Base-by-base conservation (phyloP, 2,888 invertebrate genomes). In the Acronicta aceris region DNA sequence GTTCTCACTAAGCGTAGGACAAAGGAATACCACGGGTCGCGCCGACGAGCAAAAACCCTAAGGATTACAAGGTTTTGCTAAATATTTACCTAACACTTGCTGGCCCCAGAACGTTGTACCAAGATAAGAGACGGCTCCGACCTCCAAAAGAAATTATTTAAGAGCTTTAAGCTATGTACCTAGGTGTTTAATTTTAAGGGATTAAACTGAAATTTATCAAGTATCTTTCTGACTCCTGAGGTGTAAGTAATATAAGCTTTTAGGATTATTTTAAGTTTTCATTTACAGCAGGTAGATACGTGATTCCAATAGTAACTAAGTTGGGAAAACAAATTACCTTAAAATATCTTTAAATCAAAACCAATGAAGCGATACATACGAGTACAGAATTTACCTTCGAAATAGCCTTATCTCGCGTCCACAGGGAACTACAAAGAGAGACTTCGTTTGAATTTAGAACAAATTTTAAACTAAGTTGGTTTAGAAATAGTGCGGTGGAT, bases 31-130 rank as follows among this genome's bases (percentile, higher is more conserved):
- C 79, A 64, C 64, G 72, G 68, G 65, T 53, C 71, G 57, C 56
- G 47, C 53, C 49, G 52, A 36, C 67, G 48, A 69, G 87, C 87
- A 90, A 89, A 90, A 90, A 89, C 87, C 84, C 76, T 71, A 75
- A 81, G 90, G 89, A 90, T 91, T 91, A 91, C 84, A 83, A 76
- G 82, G 85, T 86, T 83, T 84, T 81, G 84, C 83, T 87, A 90
- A 92, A 92, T 90, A 91, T 91, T 90, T 89, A 88, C 86, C 83
- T 83, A 86, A 86, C 87, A 89, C 86, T 89, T 85, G 81, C 80
- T 79, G 60, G 52, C 58, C 70, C 64, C 78, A 74, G 75, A 81
- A 77, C 76, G 77, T 65, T 71, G 53, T 47, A 71, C 60, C 54
- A 61, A 74, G 78, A 82, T 82, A 81, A 81, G 71, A 66, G 64